Conservation (phyloP, 2,888 invertebrate genomes). For the Boloria euphrosyne region DNA sequence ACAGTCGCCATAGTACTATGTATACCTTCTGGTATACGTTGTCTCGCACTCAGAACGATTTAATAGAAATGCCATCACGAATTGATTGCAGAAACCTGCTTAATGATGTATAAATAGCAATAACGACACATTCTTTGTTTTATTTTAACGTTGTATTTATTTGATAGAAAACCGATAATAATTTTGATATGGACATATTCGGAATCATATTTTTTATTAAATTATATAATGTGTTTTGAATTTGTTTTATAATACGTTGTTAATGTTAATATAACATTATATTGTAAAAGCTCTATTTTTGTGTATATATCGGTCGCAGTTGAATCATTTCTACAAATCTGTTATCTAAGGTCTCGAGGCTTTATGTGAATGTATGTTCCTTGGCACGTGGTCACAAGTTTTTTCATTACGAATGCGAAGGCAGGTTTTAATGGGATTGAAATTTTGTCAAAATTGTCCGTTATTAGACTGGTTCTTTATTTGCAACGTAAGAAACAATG, state of each 20-base stretch:
- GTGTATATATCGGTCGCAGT: not conserved
- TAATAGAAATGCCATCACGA: slow-evolving; percentile 22
- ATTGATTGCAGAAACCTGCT: slow-evolving; percentile 4
- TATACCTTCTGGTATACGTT: slow-evolving; percentile 57
- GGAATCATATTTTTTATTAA: not conserved
- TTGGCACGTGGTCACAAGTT: slow-evolving; percentile 69
- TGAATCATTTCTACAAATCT: slow-evolving; percentile 18
- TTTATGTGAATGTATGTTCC: slow-evolving; percentile 49
- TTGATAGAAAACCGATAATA: not conserved
- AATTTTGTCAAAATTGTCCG: slow-evolving; percentile 30
- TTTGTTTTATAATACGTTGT: not conserved
- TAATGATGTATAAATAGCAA: not conserved
- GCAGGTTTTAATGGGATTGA: slow-evolving; percentile 29
- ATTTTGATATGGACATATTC: not conserved
- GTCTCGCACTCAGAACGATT: slow-evolving; percentile 40
- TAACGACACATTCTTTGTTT: not conserved
- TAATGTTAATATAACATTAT: too few relatives aligned
- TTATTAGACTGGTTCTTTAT: slow-evolving; percentile 21
- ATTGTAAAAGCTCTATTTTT: not conserved
- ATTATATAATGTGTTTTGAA: not conserved
- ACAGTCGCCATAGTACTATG: slow-evolving; percentile 77
- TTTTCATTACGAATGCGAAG: slow-evolving; percentile 43
- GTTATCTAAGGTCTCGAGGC: slow-evolving; percentile 23
- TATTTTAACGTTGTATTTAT: not conserved
- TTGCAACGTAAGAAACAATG: slow-evolving; percentile 3